Percentiles rank a stretch among this genome's conserved stretches.
These are phyloP conservation scores for Drosophila peninsularis DNA, from an alignment of 2,888 invertebrate species.

Conservation along the genomic window DNA sequence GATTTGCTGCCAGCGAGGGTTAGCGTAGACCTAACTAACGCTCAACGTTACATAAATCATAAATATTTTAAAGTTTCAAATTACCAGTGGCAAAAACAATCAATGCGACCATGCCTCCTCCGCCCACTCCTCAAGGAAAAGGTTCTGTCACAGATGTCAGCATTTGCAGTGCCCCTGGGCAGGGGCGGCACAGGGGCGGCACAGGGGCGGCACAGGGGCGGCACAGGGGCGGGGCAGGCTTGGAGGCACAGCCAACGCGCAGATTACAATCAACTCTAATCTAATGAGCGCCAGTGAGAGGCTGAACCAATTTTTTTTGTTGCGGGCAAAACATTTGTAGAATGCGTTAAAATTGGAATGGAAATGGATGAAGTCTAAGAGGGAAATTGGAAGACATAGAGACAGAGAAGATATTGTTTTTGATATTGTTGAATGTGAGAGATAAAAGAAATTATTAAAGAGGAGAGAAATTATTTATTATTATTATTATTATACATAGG, in stretches of 20 bases:
- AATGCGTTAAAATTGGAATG: not conserved
- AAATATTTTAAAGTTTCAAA: constrained; percentile 76
- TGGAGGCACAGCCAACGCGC: constrained; percentile 1
- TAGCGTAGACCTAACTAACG: constrained; percentile 47
- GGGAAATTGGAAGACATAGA: not conserved
- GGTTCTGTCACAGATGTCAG: constrained; percentile 66
- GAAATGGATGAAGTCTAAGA: not conserved
- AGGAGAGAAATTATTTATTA: too few relatives aligned
- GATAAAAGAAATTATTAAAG: not conserved
- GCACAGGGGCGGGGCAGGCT: not conserved
- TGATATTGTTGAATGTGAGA: not conserved
- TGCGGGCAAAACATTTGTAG: constrained; percentile 1
- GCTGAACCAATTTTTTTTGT: constrained; percentile 38
- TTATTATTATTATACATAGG: too few relatives aligned
- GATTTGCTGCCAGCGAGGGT: constrained; percentile 30
- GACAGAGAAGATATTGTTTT: not conserved
- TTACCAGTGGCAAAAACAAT: constrained; percentile 73
- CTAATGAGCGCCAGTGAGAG: constrained; percentile 61
- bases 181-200: not conserved
- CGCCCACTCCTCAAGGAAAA: constrained; percentile 1
- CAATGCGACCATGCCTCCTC: constrained; percentile 44
- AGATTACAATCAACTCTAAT: constrained; percentile 66
- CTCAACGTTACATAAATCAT: constrained; percentile 72
- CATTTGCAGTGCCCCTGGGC: constrained; percentile 55
- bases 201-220: not conserved